Percentiles rank a stretch among this genome's conserved stretches.
Evolutionary conservation across 2,888 invertebrate species (phyloP).

Genomic region (Melanostoma mellinum): DNA sequence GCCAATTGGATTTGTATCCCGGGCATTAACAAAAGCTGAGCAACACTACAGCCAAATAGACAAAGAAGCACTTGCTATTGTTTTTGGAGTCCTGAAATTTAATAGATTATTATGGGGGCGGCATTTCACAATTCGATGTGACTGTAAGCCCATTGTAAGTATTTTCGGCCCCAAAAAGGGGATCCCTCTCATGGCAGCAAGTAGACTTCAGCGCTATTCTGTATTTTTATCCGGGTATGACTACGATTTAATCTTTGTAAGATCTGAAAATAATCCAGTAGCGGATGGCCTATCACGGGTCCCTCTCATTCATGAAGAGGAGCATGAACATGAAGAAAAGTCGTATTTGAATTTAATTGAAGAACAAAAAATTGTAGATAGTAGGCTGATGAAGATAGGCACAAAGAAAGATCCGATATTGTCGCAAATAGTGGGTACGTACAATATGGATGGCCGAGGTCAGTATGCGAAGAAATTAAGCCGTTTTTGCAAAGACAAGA

Average conservation of each 20-base stretch:
- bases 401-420: not conserved
- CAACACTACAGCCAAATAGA: slow-evolving; percentile 17
- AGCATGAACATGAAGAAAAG: not conserved
- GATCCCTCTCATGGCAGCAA: slow-evolving; percentile 9
- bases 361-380: slow-evolving; percentile 6
- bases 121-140: slow-evolving; percentile 12
- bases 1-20: not conserved
- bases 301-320: not conserved
- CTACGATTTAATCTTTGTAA: slow-evolving; percentile 2
- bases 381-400: not conserved
- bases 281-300: slow-evolving; percentile 2
- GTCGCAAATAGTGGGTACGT: slow-evolving; percentile 2
- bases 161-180: slow-evolving; percentile 5
- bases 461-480: slow-evolving; percentile 2
- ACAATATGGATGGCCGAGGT: slow-evolving; percentile 4
- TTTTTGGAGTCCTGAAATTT: slow-evolving; percentile 7
- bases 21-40: slow-evolving; percentile 2
- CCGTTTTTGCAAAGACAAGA: slow-evolving; percentile 15
- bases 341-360: slow-evolving; percentile 9
- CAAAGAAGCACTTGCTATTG: slow-evolving; percentile 11
- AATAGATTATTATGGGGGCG: slow-evolving; percentile 12
- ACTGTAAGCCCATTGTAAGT: no score
- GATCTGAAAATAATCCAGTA: slow-evolving; percentile 14
- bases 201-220: slow-evolving; percentile 5
- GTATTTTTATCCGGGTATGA: slow-evolving; percentile 3